Evolutionary conservation across 1,140 invertebrate species (phyloP).

Genomic region (Telenomus remus): DNA sequence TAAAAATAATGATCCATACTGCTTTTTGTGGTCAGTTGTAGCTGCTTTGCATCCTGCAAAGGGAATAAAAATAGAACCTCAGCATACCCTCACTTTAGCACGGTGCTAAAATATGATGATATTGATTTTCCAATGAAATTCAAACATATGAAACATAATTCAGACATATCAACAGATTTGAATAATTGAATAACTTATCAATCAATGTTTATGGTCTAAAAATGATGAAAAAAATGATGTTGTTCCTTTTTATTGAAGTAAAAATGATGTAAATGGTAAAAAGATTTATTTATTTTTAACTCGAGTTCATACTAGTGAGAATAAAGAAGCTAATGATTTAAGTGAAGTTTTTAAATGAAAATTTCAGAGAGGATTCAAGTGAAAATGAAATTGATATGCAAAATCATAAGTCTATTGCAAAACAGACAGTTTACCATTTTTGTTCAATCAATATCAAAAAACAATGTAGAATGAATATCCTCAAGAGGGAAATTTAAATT

Average conservation of each 20-base stretch:
- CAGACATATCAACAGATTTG: slow-evolving; percentile 33
- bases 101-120: slow-evolving; percentile 20
- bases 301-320: slow-evolving; percentile 1
- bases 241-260: slow-evolving; percentile 31
- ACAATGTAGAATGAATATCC: not conserved
- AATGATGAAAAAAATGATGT: slow-evolving; percentile 16
- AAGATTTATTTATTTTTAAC: not conserved
- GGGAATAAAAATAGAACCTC: not conserved
- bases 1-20: slow-evolving; percentile 32
- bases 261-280: slow-evolving; percentile 5
- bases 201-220: slow-evolving; percentile 26
- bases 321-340: slow-evolving; percentile 6
- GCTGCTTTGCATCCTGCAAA: slow-evolving; percentile 10
- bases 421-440: too few species aligned
- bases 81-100: slow-evolving; percentile 24
- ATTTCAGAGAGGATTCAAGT: too few species aligned
- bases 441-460: slow-evolving; percentile 14
- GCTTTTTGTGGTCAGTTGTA: slow-evolving; percentile 29
- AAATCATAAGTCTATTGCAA: not conserved
- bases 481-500: slow-evolving; percentile 4
- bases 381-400: slow-evolving; percentile 5
- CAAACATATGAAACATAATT: too few species aligned
- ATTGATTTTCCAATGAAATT: slow-evolving; percentile 40
- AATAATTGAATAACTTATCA: slow-evolving; percentile 33
- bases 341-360: too few species aligned